Conservation (phyloP, 2,888 invertebrate species). For the Trypoxylon attenuatum region DNA sequence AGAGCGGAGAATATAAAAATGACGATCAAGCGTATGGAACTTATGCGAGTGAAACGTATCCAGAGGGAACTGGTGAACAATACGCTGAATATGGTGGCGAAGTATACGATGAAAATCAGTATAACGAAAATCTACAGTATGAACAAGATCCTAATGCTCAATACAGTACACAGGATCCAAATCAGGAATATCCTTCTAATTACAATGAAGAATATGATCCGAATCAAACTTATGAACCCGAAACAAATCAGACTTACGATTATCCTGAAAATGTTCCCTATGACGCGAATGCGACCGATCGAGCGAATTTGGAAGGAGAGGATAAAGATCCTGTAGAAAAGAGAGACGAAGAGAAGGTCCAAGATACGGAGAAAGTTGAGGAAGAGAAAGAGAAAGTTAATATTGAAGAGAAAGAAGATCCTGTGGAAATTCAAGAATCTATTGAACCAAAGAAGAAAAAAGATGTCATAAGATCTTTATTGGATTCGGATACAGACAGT, state of each 20-base stretch:
- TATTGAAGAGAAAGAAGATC: background rate
- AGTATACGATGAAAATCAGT: slow-evolving; percentile 39
- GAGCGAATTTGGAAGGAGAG: slow-evolving; percentile 24
- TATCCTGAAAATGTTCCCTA: slow-evolving; percentile 15
- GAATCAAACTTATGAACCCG: slow-evolving; percentile 30
- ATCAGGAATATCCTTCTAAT: slow-evolving; percentile 33
- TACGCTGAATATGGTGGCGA: slow-evolving; percentile 11
- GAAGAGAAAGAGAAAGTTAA: background rate
- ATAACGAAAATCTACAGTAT: slow-evolving; percentile 35
- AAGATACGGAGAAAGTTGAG: slow-evolving; percentile 3
- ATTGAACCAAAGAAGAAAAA: slow-evolving; percentile 57
- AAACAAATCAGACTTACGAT: slow-evolving; percentile 42
- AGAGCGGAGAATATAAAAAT: slow-evolving; percentile 11
- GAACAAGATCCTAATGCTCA: slow-evolving; percentile 27
- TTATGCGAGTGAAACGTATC: slow-evolving; percentile 19
- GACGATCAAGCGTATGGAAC: slow-evolving; percentile 21
- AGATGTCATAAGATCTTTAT: slow-evolving; percentile 60
- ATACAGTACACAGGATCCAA: slow-evolving; percentile 24
- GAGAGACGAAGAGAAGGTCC: slow-evolving; percentile 1
- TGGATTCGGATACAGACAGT: slow-evolving; percentile 71
- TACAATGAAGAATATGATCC: slow-evolving; percentile 26
- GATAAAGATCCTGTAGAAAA: slow-evolving; percentile 14
- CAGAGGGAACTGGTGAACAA: slow-evolving; percentile 15
- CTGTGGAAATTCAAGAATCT: slow-evolving; percentile 16
- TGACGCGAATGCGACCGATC: slow-evolving; percentile 23